Evolutionary conservation across 2,797 vertebrate genomes (phyloP).

Genomic region (Clamator glandarius): DNA sequence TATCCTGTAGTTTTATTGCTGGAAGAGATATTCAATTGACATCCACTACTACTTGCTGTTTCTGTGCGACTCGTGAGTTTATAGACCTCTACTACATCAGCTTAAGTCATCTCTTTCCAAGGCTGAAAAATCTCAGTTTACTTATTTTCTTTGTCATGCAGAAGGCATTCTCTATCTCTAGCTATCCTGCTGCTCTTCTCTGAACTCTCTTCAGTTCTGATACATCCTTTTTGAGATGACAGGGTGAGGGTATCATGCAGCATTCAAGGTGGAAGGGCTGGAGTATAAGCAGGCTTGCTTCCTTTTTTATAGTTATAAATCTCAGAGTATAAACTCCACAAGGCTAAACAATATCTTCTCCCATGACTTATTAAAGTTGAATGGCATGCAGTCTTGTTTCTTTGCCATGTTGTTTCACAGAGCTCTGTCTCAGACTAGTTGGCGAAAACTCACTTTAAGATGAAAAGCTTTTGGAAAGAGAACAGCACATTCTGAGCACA

Average conservation of each 20-base stretch:
- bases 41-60: background rate
- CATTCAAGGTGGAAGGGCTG: background rate
- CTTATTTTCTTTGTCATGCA: background rate
- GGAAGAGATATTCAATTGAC: background rate
- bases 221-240: background rate
- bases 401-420: constrained; percentile 43
- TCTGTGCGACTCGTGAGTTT: background rate
- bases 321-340: constrained; percentile 25
- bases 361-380: constrained; percentile 48
- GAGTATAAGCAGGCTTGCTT: background rate
- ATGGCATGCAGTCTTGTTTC: constrained; percentile 32
- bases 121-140: background rate
- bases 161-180: background rate
- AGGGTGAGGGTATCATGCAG: background rate
- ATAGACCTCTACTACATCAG: background rate
- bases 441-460: constrained; percentile 39
- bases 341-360: constrained; percentile 50
- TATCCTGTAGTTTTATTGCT: background rate
- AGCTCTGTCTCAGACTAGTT: background rate
- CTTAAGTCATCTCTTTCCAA: background rate
- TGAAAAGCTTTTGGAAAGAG: constrained; percentile 63
- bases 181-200: background rate
- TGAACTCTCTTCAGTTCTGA: background rate
- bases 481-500: constrained; percentile 50
- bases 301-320: constrained; percentile 36